Evolutionary conservation across 2,888 invertebrate genomes (phyloP).

Genomic region (Nezara viridula): DNA sequence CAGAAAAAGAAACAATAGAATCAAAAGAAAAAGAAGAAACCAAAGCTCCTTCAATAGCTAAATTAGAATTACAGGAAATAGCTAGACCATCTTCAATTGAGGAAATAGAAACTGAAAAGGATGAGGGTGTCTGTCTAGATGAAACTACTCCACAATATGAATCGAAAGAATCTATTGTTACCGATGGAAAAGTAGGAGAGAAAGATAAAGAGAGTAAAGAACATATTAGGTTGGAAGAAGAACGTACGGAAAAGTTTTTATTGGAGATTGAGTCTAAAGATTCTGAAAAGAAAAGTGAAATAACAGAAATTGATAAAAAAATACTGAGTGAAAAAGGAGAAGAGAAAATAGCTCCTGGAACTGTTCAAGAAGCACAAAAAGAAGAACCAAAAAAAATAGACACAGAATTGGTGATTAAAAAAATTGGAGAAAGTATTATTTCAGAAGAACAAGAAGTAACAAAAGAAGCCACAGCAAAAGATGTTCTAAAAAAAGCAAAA

Average conservation of each 20-base stretch:
- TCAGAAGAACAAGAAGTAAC: not conserved
- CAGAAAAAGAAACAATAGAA: constrained; percentile 46
- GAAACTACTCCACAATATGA: constrained; percentile 47
- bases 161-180: not conserved
- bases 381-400: not conserved
- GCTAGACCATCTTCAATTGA: not conserved
- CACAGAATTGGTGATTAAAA: not conserved
- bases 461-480: constrained; percentile 53
- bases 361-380: constrained; percentile 31
- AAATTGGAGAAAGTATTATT: not conserved
- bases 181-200: not conserved
- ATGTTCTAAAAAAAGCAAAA: constrained; percentile 58
- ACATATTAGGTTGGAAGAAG: not conserved
- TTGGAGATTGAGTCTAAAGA: not conserved
- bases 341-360: constrained; percentile 1
- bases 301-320: constrained; percentile 41
- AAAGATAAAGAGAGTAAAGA: not conserved
- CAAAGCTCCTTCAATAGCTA: not conserved
- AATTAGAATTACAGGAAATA: constrained; percentile 45
- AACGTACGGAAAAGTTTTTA: not conserved
- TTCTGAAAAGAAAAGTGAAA: constrained; percentile 37
- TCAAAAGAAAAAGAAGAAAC: constrained; percentile 35
- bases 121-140: constrained; percentile 46
- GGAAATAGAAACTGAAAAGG: constrained; percentile 47
- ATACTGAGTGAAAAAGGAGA: not conserved